These are phyloP conservation scores for Therioaphis trifolii DNA, from an alignment of 2,888 invertebrate genomes.

Conservation along the genomic window DNA sequence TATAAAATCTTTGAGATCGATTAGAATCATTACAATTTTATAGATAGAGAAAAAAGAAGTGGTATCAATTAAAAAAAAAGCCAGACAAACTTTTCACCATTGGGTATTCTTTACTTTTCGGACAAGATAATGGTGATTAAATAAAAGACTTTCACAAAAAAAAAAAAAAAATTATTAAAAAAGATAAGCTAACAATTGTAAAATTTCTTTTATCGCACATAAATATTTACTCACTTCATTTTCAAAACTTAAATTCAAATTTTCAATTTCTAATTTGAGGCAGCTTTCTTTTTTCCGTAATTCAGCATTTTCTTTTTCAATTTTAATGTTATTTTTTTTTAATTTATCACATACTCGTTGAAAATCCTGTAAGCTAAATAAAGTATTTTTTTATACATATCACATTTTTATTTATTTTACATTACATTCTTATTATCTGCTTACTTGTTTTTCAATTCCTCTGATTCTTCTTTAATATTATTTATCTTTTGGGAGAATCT, in stretches of 20 bases:
- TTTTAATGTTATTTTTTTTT: slow-evolving; percentile 15
- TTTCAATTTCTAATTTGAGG: background rate
- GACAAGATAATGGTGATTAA: too few relatives aligned
- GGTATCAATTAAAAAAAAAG: too few relatives aligned
- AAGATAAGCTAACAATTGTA: too few relatives aligned
- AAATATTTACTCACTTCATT: slow-evolving; percentile 41
- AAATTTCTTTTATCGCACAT: too few relatives aligned
- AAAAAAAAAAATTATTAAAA: too few relatives aligned
- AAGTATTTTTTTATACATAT: background rate
- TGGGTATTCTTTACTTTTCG: too few relatives aligned
- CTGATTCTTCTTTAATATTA: background rate
- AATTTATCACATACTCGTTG: slow-evolving; percentile 13
- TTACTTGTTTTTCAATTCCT: slow-evolving; percentile 26
- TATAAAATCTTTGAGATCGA: too few relatives aligned
- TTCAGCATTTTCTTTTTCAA: slow-evolving; percentile 18
- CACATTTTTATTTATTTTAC: background rate
- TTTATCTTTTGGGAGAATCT: slow-evolving; percentile 28
- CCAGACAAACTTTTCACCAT: too few relatives aligned
- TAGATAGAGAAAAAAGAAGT: too few relatives aligned
- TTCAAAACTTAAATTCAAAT: background rate
- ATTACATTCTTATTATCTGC: background rate
- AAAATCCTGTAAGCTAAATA: slow-evolving; percentile 24
- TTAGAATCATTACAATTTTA: too few relatives aligned
- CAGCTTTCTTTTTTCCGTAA: background rate
- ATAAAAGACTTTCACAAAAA: too few relatives aligned